Conservation (phyloP, 2,888 invertebrate species). For the Pammene aurita region DNA sequence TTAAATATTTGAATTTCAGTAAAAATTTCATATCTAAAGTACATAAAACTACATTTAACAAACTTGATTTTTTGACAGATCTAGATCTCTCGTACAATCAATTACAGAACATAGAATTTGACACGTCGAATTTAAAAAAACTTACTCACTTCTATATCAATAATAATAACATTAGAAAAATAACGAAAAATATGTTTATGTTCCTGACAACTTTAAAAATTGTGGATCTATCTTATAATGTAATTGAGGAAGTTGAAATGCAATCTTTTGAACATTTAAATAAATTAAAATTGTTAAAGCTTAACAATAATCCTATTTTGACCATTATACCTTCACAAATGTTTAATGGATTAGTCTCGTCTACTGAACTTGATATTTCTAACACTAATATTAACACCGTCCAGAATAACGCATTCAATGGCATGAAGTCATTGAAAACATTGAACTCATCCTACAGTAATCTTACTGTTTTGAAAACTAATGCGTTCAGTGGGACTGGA, state of each 20-base stretch:
- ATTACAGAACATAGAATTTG: constrained; percentile 23
- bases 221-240: constrained; percentile 30
- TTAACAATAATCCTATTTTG: constrained; percentile 29
- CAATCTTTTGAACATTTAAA: constrained; percentile 23
- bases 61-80: constrained; percentile 17
- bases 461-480: constrained; percentile 8
- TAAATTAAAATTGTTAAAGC: constrained; percentile 13
- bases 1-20: constrained; percentile 23
- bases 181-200: constrained; percentile 11
- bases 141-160: constrained; percentile 20
- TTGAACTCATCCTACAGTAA: constrained; percentile 25
- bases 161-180: constrained; percentile 20
- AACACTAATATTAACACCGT: constrained; percentile 21
- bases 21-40: constrained; percentile 31
- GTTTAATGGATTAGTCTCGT: constrained; percentile 21
- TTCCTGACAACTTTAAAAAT: background rate
- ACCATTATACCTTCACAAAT: constrained; percentile 11
- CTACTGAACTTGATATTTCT: constrained; percentile 20
- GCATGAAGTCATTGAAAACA: constrained; percentile 21
- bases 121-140: constrained; percentile 16
- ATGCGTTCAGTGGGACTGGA: constrained; percentile 21
- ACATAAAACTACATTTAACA: constrained; percentile 25
- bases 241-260: constrained; percentile 13
- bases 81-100: constrained; percentile 33
- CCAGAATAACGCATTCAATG: constrained; percentile 21